Evolutionary conservation across 2,888 invertebrate genomes (phyloP), one percentile per base, ranked within the genome.

Genomic region (Patella ulyssiponensis): DNA sequence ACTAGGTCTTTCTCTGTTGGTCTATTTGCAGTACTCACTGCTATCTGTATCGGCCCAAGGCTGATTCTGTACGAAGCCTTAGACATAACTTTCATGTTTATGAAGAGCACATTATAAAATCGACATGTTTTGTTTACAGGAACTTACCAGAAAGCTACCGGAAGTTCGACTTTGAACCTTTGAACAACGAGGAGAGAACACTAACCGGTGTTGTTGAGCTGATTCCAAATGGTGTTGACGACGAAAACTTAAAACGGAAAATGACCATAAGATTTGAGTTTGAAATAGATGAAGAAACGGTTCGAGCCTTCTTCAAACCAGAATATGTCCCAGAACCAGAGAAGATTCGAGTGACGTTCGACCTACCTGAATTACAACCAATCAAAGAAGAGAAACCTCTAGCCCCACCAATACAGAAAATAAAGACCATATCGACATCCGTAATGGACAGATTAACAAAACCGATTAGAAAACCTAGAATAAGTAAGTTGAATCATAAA

Each of bases 141-240:
- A 81, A 86, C 73, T 81, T 90, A 52, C 86, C 85, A 12, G 89
- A 90, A 71, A 88, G 88, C 76, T 90, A 88, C 82, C 83, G 88
- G 70, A 80, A 85, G 51, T 90, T 90, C 81, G 81, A 82, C n/a
- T 84, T 90, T 27, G 88, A 88, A 80, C 91, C 90, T 1, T 83
- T 81, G 76, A 84, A 82, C 2, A 83, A 84, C 44, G 86, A 87
- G 33, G 86, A 86, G 73, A 77, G 84, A 51, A 80, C 81, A 15
- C 77, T 88, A n/a, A 80, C 80, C 0, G 89, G 86, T 54, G 78
- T 83, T 75, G 79, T 89, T 70, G 84, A 82, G 56, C 81, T 89
- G 52, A 76, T 80, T 9, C 87, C 88, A 0, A 72, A 85, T 5
- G 84, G 83, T 15, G 15, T 84, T 23, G 78, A 79, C 15, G 85